Conservation (phyloP, 2,888 invertebrate genomes). For the Xestia sexstrigata region DNA sequence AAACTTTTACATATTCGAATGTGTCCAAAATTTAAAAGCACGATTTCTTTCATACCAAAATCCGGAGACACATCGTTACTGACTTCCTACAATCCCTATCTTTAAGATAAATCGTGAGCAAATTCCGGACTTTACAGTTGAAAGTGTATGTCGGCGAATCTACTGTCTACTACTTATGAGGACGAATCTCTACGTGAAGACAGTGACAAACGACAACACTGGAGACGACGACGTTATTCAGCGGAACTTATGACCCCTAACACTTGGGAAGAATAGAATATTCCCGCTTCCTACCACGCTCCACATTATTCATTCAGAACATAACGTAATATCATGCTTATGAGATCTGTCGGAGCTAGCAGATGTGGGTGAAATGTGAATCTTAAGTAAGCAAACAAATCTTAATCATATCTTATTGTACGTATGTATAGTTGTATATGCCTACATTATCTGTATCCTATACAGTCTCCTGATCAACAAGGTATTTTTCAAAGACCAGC, state of each 20-base stretch:
- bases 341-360: constrained; percentile 40
- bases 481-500: neutral
- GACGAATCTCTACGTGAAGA: constrained; percentile 40
- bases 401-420: constrained; percentile 21
- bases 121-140: constrained; percentile 18
- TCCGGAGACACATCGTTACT: constrained; percentile 13
- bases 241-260: constrained; percentile 48
- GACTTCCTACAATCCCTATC: constrained; percentile 24
- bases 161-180: constrained; percentile 24
- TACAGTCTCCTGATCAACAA: neutral
- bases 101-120: constrained; percentile 19
- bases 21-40: neutral
- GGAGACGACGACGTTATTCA: constrained; percentile 16
- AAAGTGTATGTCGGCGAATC: constrained; percentile 42
- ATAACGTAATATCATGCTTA: constrained; percentile 46
- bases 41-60: constrained; percentile 9
- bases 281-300: constrained; percentile 52
- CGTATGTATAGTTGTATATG: neutral
- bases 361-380: constrained; percentile 48
- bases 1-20: neutral
- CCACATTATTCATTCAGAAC: constrained; percentile 53
- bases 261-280: constrained; percentile 41
- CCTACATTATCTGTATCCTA: neutral
- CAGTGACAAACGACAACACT: constrained; percentile 50
- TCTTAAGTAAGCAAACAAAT: constrained; percentile 34